Evolutionary conservation across 2,113 vertebrate species (phyloP).

Genomic region (Daphoenositta chrysoptera): DNA sequence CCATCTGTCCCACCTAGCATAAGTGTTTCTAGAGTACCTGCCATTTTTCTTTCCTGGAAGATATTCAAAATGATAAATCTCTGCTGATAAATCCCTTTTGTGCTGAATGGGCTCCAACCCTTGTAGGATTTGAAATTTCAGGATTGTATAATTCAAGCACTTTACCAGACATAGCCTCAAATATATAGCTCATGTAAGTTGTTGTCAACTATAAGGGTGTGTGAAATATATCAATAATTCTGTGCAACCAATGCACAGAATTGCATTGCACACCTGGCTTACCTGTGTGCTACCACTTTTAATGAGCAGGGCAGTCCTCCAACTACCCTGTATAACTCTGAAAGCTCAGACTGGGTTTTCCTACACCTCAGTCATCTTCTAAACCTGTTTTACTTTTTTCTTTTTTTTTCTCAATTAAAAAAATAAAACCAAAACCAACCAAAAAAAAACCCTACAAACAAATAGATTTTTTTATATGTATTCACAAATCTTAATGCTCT

Average conservation of each 20-base stretch:
- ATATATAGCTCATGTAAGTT: neutral
- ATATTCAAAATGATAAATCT: neutral
- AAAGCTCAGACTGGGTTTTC: neutral
- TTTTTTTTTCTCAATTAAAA: neutral
- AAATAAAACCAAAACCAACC: too few relatives aligned
- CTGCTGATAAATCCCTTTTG: neutral
- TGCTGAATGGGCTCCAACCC: neutral
- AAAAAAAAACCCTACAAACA: neutral
- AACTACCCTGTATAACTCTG: neutral
- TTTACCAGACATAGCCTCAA: neutral
- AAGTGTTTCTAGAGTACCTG: neutral
- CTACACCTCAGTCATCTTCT: neutral
- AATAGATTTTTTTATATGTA: neutral
- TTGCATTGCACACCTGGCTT: neutral
- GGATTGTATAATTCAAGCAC: neutral
- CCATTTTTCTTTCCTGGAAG: neutral
- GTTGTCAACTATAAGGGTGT: neutral
- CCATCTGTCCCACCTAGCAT: neutral
- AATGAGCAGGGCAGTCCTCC: neutral
- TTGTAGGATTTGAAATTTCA: neutral
- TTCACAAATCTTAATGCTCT: accelerated
- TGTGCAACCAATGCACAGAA: neutral
- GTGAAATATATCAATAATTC: neutral
- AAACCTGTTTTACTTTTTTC: accelerated
- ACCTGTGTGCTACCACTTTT: neutral